Evolutionary conservation across 1,140 invertebrate genomes (phyloP).

Genomic region (Zelostemma sp.): DNA sequence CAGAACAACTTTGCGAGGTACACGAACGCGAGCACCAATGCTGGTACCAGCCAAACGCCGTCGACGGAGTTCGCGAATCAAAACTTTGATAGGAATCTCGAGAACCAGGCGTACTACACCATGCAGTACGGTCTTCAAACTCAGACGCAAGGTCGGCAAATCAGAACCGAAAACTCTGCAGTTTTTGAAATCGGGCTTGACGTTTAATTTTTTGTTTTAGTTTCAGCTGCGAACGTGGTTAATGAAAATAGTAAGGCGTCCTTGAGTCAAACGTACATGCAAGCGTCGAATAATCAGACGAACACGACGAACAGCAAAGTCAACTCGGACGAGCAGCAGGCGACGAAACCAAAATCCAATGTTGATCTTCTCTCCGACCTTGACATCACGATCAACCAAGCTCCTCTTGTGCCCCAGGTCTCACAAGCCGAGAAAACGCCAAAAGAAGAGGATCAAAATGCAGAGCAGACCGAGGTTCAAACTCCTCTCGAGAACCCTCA

Average conservation of each 20-base stretch:
- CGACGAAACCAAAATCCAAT: conserved; percentile 69
- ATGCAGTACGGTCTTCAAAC: conserved; percentile 69
- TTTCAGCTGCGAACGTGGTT: conserved; percentile 20
- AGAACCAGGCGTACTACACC: conserved; percentile 67
- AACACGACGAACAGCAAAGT: conserved; percentile 54
- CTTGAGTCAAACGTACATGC: conserved; percentile 57
- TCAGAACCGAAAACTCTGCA: no score
- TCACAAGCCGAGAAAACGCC: conserved; percentile 40
- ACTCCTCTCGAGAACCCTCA: background rate
- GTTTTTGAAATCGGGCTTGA: no score
- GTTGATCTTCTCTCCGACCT: conserved; percentile 83
- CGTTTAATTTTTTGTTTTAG: conserved; percentile 21
- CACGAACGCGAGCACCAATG: conserved; percentile 68
- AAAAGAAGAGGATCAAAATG: conserved; percentile 31
- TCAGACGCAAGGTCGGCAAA: conserved; percentile 55
- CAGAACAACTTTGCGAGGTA: conserved; percentile 66
- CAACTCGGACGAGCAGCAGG: conserved; percentile 11
- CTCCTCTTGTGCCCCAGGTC: conserved; percentile 76
- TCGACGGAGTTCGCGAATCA: conserved; percentile 58
- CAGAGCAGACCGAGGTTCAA: conserved; percentile 10
- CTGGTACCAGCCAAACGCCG: conserved; percentile 56
- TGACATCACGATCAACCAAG: conserved; percentile 80
- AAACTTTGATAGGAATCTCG: conserved; percentile 33
- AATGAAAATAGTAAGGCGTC: conserved; percentile 23
- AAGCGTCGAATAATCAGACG: conserved; percentile 53